phyloP scores from a whole-genome alignment of 2,797 vertebrate species.

The Strix occidentalis region DNA sequence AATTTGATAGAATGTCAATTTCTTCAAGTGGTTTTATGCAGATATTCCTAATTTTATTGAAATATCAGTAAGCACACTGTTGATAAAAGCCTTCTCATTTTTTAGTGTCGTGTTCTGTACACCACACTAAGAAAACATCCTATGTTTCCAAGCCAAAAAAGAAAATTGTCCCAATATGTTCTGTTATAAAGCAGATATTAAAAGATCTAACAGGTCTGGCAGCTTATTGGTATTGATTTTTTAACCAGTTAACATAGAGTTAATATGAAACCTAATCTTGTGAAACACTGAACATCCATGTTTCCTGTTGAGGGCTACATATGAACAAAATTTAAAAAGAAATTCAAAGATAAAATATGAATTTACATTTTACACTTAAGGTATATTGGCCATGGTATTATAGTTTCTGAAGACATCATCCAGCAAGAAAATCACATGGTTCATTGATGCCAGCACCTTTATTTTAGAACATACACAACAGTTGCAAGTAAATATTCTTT shows the following conservation, averaged over 20 bases:
- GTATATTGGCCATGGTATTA: background rate
- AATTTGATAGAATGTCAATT: background rate
- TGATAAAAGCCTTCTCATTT: background rate
- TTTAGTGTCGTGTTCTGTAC: background rate
- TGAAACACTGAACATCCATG: background rate
- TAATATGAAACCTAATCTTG: background rate
- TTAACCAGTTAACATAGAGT: background rate
- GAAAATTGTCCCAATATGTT: background rate
- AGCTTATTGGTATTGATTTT: background rate
- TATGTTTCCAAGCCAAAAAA: background rate
- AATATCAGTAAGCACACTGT: background rate
- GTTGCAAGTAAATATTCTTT: background rate
- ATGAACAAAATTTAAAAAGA: background rate
- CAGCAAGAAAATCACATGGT: background rate
- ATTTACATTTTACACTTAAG: background rate
- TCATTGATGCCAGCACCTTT: background rate
- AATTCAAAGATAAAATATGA: background rate
- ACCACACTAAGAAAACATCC: background rate
- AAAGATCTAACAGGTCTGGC: background rate
- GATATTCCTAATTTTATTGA: background rate
- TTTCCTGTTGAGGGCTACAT: background rate
- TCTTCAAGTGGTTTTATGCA: background rate
- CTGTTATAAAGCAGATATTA: background rate
- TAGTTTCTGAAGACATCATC: background rate
- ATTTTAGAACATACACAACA: background rate